These are phyloP conservation scores for Pampusana beccarii DNA, from an alignment of 2,113 vertebrate species.

Conservation along the genomic window DNA sequence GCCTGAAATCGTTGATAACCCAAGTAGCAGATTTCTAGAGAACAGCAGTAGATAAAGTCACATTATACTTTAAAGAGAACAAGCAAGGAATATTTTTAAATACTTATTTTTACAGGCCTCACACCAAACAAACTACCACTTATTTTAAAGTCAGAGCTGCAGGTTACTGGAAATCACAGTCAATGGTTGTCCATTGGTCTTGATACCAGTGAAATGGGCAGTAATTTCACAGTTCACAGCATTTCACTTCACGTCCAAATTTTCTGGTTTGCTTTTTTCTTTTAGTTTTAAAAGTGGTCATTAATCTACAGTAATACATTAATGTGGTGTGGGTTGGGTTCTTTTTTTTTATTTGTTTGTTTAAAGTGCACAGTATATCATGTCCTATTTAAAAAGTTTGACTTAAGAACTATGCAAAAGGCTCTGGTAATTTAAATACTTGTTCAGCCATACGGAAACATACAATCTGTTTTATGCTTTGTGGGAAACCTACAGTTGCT, in stretches of 20 bases:
- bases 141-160: not conserved
- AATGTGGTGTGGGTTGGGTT: not conserved
- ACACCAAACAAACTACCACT: not conserved
- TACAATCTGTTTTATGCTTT: not conserved
- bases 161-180: not conserved
- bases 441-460: not conserved
- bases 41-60: not conserved
- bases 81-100: not conserved
- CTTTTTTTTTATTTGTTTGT: not conserved
- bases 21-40: not conserved
- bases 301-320: not conserved
- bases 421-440: constrained; percentile 63
- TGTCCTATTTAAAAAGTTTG: not conserved
- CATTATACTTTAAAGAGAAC: not conserved
- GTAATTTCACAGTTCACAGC: not conserved
- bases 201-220: not conserved
- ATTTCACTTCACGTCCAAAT: not conserved
- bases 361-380: not conserved
- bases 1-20: not conserved
- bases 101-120: not conserved
- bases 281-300: not conserved
- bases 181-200: not conserved
- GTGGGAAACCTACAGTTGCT: not conserved
- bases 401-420: constrained; percentile 58
- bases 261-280: not conserved